phyloP scores from a whole-genome alignment of 2,888 invertebrate species.

The Neoaliturus tenellus region DNA sequence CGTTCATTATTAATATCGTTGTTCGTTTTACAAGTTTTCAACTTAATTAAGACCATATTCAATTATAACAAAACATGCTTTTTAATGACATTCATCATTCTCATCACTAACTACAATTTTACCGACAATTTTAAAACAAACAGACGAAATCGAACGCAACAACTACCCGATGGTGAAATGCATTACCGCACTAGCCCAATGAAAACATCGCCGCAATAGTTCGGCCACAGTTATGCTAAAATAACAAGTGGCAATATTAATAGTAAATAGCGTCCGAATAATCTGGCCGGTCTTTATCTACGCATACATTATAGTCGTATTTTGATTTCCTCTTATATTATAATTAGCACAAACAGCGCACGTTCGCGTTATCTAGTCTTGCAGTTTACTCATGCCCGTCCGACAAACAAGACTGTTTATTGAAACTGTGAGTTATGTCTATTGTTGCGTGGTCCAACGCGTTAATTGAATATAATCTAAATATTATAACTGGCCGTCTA shows the following conservation, averaged over 20 bases:
- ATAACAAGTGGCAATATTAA: constrained; percentile 28
- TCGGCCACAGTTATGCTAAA: constrained; percentile 33
- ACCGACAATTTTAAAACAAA: not conserved
- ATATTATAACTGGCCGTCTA: not conserved
- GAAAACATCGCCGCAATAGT: not conserved
- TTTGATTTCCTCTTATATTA: constrained; percentile 50
- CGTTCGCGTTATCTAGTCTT: constrained; percentile 8
- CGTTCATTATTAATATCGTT: too few relatives aligned
- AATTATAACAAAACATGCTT: too few relatives aligned
- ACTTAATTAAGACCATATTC: too few relatives aligned
- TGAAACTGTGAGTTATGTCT: constrained; percentile 23
- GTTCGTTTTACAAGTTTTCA: too few relatives aligned
- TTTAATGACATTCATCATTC: too few relatives aligned
- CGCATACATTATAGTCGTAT: constrained; percentile 22
- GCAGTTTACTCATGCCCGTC: constrained; percentile 13
- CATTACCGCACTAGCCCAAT: not conserved
- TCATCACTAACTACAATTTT: too few relatives aligned
- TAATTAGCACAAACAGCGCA: constrained; percentile 40
- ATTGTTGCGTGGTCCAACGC: not conserved
- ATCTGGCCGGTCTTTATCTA: constrained; percentile 31
- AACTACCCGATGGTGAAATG: not conserved
- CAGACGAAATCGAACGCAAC: constrained; percentile 4
- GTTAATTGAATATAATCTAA: constrained; percentile 8
- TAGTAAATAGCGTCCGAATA: constrained; percentile 31
- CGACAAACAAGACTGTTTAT: constrained; percentile 28